Evolutionary conservation across 2,797 vertebrate species (phyloP).

Genomic region (Sardinella longiceps): DNA sequence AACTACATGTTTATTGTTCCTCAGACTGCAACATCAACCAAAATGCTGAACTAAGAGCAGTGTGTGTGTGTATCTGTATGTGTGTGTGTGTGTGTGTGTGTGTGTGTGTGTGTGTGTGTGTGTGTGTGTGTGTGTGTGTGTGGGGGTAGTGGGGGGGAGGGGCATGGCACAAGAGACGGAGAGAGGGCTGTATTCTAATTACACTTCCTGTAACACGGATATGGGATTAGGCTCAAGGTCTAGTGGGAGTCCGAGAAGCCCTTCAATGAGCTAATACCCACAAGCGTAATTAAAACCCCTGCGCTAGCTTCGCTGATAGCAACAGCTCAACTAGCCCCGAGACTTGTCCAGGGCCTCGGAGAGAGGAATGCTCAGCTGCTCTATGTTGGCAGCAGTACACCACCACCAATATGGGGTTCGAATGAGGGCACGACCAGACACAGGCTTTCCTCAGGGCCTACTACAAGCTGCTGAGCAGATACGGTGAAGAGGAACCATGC

Average conservation of each 20-base stretch:
- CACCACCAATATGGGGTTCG: slow-evolving; percentile 19
- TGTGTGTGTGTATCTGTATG: no score
- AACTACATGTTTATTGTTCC: neutral
- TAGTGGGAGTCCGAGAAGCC: slow-evolving; percentile 42
- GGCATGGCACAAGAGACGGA: neutral
- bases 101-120: no score
- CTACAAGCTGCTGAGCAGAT: neutral
- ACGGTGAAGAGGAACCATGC: neutral
- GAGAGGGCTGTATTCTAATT: slow-evolving; percentile 39
- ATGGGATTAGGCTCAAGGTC: slow-evolving; percentile 36
- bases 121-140: no score
- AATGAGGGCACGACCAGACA: slow-evolving; percentile 33
- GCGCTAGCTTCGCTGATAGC: slow-evolving; percentile 13
- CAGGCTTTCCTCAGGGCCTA: slow-evolving; percentile 27
- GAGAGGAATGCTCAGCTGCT: slow-evolving; percentile 19
- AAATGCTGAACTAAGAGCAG: neutral
- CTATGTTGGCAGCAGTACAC: no score
- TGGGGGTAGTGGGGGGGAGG: no score
- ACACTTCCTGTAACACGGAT: slow-evolving; percentile 30
- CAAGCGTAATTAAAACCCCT: slow-evolving; percentile 35
- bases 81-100: no score
- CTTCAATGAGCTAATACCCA: slow-evolving; percentile 36
- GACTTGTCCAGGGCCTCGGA: neutral
- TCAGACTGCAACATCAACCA: neutral
- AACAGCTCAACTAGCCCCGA: neutral